Conservation (phyloP, 2,888 invertebrate species). For the Lathronympha strigana region DNA sequence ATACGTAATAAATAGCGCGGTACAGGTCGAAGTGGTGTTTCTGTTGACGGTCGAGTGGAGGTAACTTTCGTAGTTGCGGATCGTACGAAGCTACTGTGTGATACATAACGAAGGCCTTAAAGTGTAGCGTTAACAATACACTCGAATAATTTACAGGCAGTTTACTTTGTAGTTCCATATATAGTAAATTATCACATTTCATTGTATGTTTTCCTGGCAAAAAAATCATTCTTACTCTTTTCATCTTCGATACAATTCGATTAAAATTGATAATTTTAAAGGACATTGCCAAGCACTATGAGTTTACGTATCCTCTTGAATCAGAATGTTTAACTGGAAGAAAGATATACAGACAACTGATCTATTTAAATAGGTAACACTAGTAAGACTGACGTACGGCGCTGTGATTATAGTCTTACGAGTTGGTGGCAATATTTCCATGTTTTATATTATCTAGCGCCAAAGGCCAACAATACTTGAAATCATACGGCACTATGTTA, state of each 20-base stretch:
- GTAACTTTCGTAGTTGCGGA: conserved; percentile 51
- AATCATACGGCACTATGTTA: neutral
- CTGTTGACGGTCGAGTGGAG: conserved; percentile 58
- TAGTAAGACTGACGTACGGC: neutral
- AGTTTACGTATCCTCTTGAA: neutral
- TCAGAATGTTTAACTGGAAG: neutral
- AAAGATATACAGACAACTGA: neutral
- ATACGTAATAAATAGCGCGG: conserved; percentile 55
- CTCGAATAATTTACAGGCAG: neutral
- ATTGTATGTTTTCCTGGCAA: too few species aligned
- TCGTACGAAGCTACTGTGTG: conserved; percentile 3
- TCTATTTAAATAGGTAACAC: neutral
- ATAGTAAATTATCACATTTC: too few species aligned
- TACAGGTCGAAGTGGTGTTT: conserved; percentile 62
- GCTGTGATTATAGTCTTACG: neutral
- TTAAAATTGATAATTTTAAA: neutral
- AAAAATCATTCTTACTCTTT: too few species aligned
- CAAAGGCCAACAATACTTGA: neutral
- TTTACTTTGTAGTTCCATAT: too few species aligned
- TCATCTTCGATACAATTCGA: neutral
- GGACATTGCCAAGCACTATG: neutral
- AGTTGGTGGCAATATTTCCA: neutral
- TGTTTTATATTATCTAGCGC: neutral
- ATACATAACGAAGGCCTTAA: neutral
- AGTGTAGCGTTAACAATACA: neutral